Percentiles rank a stretch among this genome's conserved stretches.
These are phyloP conservation scores for Chalcis sispes DNA, from an alignment of 2,888 invertebrate genomes.

Conservation along the genomic window DNA sequence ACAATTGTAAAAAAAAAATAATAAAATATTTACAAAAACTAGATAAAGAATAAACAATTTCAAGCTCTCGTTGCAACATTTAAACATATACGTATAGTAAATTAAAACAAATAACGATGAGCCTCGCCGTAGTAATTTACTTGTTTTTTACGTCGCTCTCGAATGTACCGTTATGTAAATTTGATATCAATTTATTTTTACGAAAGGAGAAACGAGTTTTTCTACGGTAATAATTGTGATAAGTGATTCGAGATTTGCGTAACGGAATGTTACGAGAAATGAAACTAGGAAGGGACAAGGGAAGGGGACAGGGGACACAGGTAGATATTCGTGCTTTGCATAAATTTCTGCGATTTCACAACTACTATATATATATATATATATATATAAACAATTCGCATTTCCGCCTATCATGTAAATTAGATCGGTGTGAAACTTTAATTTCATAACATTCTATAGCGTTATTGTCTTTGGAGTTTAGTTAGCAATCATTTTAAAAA, in stretches of 20 bases:
- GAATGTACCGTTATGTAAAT: conserved; percentile 32
- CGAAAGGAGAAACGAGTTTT: conserved; percentile 33
- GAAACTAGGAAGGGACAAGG: neutral
- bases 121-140: neutral
- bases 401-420: conserved; percentile 19
- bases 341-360: conserved; percentile 32
- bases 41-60: no score
- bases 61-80: no score
- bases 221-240: conserved; percentile 30
- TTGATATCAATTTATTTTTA: conserved; percentile 39
- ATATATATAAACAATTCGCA: neutral
- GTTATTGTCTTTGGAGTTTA: neutral
- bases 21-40: no score
- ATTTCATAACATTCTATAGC: conserved; percentile 8
- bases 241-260: conserved; percentile 22
- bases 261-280: conserved; percentile 2
- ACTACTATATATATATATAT: no score
- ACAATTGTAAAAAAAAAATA: no score
- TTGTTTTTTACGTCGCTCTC: neutral
- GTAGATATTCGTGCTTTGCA: conserved; percentile 3
- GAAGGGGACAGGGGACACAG: no score
- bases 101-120: conserved; percentile 15
- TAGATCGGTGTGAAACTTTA: conserved; percentile 15
- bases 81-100: conserved; percentile 18
- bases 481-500: no score